Evolutionary conservation across 2,888 invertebrate genomes (phyloP).

Genomic region (Pemphredon lugubris): DNA sequence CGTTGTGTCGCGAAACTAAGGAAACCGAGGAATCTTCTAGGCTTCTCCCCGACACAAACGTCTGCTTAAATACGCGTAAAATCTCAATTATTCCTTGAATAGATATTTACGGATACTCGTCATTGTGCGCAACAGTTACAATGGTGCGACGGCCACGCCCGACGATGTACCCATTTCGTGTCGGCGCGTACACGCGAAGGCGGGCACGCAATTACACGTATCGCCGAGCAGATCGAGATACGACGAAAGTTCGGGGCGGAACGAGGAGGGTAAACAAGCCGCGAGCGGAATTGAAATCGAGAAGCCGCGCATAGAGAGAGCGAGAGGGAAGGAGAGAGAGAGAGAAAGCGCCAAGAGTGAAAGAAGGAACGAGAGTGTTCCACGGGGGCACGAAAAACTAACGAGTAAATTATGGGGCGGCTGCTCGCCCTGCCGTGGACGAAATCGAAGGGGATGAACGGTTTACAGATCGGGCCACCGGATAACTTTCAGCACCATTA

Average conservation of each 20-base stretch:
- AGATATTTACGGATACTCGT: not conserved
- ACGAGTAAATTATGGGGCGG: conserved; percentile 80
- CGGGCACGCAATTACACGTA: conserved; percentile 67
- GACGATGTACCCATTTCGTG: conserved; percentile 27
- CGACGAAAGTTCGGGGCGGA: conserved; percentile 33
- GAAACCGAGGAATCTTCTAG: no score
- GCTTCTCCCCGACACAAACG: not conserved
- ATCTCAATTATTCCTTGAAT: conserved; percentile 12
- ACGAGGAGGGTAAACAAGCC: conserved; percentile 68
- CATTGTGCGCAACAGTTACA: conserved; percentile 18
- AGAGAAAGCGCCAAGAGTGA: conserved; percentile 1
- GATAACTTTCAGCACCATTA: conserved; percentile 78
- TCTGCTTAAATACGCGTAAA: conserved; percentile 2
- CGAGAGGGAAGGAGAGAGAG: not conserved
- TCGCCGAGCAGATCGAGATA: conserved; percentile 71
- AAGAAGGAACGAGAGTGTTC: conserved; percentile 21
- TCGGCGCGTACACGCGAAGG: conserved; percentile 39
- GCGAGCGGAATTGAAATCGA: conserved; percentile 62
- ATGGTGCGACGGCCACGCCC: conserved; percentile 46
- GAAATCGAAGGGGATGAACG: conserved; percentile 51
- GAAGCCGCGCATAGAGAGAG: conserved; percentile 20
- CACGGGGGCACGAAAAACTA: conserved; percentile 64
- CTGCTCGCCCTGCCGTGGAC: conserved; percentile 67
- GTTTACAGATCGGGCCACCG: conserved; percentile 70
- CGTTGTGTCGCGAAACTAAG: no score